phyloP scores from a whole-genome alignment of 2,797 vertebrate species.

The Lepilemur septentrionalis region DNA sequence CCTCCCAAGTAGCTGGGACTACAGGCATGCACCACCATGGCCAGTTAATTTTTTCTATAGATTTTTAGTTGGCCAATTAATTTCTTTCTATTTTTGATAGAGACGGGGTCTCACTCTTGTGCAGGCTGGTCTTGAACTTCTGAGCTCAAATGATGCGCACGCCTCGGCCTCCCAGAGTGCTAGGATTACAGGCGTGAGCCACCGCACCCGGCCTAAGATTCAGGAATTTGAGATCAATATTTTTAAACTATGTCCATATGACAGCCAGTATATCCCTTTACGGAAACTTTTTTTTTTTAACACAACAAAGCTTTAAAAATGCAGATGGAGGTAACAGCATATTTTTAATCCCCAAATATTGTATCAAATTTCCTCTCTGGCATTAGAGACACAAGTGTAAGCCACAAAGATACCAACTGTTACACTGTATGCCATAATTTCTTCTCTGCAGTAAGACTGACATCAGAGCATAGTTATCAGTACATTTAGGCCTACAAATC shows the following conservation, averaged over 20 bases:
- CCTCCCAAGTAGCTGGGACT: no score
- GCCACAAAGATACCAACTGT: neutral
- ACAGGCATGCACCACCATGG: no score
- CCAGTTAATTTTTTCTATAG: no score
- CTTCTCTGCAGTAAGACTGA: neutral
- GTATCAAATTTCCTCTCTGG: neutral
- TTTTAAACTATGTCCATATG: constrained; percentile 10
- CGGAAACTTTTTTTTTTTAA: neutral
- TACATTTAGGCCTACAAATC: neutral
- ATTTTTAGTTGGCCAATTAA: no score
- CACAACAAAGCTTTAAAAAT: constrained; percentile 39
- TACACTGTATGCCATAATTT: neutral
- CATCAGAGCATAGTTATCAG: neutral
- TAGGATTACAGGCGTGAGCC: no score
- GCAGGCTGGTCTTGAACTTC: no score
- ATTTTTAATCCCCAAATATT: constrained; percentile 12
- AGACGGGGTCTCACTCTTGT: no score
- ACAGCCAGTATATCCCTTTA: neutral
- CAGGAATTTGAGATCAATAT: constrained; percentile 13
- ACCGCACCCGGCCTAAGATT: neutral
- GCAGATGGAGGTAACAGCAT: neutral
- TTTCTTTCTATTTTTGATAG: no score
- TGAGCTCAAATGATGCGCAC: no score
- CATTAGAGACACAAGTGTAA: constrained; percentile 3
- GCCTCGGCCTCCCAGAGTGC: no score